Percentiles rank a stretch among this genome's conserved stretches.
Evolutionary conservation across 2,797 vertebrate genomes (phyloP).

Genomic region (Platyrinchus mystaceus): DNA sequence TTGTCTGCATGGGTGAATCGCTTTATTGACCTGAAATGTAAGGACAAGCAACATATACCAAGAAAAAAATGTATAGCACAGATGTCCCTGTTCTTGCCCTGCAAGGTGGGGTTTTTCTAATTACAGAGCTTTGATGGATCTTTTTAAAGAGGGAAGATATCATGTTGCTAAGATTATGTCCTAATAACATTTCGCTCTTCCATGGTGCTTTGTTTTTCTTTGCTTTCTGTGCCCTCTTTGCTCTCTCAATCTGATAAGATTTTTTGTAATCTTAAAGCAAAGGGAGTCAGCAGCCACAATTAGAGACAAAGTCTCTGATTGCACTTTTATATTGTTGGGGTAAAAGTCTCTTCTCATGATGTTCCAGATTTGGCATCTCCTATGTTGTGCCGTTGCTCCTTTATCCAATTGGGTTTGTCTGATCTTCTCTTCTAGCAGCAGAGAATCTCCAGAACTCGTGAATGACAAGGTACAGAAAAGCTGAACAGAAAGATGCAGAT

Average conservation of each 20-base stretch:
- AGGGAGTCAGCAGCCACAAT: neutral
- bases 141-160: neutral
- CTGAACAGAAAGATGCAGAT: neutral
- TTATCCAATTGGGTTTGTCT: neutral
- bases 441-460: neutral
- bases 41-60: neutral
- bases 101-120: neutral
- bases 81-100: neutral
- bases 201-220: neutral
- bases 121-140: neutral
- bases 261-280: neutral
- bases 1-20: neutral
- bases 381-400: neutral
- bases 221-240: neutral
- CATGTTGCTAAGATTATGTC: neutral
- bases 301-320: neutral
- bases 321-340: neutral
- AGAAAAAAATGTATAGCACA: neutral
- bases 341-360: neutral
- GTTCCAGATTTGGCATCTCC: neutral
- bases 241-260: neutral
- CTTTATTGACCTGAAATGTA: constrained; percentile 21
- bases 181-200: neutral
- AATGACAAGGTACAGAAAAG: neutral
- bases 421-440: neutral